Evolutionary conservation across 2,113 vertebrate species (phyloP).

Genomic region (Chloebia gouldiae): DNA sequence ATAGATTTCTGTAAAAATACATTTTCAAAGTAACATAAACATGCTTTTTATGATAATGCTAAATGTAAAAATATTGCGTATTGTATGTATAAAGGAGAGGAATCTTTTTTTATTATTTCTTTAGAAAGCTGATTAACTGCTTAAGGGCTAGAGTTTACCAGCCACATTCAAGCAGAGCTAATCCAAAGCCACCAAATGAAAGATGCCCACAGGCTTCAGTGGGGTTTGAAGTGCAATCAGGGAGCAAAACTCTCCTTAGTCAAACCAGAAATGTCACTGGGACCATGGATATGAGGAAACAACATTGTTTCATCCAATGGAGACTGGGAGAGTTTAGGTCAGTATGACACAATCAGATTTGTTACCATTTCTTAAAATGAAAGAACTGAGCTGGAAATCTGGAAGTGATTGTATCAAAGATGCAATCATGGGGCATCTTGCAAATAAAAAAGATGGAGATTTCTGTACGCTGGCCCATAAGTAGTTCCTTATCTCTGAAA

Average conservation of each 20-base stretch:
- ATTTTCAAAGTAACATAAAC: slow-evolving; percentile 72
- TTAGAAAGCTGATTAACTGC: slow-evolving; percentile 35
- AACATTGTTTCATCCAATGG: background rate
- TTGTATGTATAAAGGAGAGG: slow-evolving; percentile 61
- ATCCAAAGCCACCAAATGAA: background rate
- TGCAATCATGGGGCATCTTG: background rate
- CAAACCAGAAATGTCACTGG: background rate
- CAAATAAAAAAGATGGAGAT: background rate
- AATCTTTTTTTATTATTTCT: slow-evolving; percentile 51
- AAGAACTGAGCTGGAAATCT: background rate
- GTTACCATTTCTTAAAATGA: background rate
- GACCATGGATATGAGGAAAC: background rate
- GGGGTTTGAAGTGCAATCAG: background rate
- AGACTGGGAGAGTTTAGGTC: background rate
- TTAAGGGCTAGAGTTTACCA: slow-evolving; percentile 44
- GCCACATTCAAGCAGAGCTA: background rate
- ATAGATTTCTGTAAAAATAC: slow-evolving; percentile 74
- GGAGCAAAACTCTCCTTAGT: background rate
- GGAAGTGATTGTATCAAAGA: background rate
- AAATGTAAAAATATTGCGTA: slow-evolving; percentile 65
- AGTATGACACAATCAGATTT: background rate
- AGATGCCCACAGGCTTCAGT: background rate
- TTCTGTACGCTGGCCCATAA: background rate
- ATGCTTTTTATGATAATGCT: slow-evolving; percentile 74
- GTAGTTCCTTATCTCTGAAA: background rate